Evolutionary conservation across 2,888 invertebrate species (phyloP).

Genomic region (Thysanoteuthis rhombus): DNA sequence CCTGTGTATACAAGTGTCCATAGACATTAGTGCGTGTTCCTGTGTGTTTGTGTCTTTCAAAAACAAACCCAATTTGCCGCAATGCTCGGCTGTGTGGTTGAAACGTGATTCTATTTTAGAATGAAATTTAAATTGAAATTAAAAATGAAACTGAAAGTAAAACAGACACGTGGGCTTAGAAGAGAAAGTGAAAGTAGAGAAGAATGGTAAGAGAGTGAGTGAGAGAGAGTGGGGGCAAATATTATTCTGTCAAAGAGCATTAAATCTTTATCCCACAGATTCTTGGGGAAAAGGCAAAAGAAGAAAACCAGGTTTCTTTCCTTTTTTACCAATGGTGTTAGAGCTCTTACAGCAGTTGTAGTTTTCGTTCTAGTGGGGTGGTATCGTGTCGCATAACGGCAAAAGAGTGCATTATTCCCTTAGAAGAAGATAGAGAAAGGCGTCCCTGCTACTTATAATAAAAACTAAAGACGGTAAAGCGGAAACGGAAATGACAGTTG

Average conservation of each 20-base stretch:
- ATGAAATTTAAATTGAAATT: not conserved
- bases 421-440: no score
- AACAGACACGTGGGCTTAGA: not conserved
- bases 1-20: not conserved
- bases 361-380: no score
- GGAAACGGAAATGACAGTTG: not conserved
- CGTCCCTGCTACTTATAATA: not conserved
- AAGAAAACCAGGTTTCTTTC: no score
- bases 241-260: no score
- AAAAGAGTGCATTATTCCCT: no score
- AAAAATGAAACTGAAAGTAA: not conserved
- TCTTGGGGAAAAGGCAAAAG: no score
- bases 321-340: no score
- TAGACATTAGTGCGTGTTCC: not conserved
- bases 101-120: not conserved
- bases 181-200: not conserved
- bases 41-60: not conserved
- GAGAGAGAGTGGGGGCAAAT: no score
- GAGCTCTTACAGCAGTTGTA: no score
- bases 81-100: not conserved
- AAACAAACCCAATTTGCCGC: not conserved
- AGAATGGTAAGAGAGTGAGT: no score
- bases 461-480: not conserved
- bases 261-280: no score
- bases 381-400: no score